phyloP scores from a whole-genome alignment of 2,113 vertebrate genomes.

The Ptyas mucosa region DNA sequence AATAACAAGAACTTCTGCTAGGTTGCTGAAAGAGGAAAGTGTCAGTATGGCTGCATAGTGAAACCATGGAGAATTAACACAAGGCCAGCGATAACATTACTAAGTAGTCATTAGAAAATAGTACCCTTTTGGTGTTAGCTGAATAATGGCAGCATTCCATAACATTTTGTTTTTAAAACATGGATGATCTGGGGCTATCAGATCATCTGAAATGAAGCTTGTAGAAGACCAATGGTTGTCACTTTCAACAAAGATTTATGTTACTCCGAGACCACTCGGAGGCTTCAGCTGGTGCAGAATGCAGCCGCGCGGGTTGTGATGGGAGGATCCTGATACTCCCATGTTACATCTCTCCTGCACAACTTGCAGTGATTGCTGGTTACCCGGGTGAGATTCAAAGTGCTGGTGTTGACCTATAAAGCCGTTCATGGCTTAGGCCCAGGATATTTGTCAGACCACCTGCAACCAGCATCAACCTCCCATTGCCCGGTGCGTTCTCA shows the following conservation, averaged over 20 bases:
- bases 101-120: neutral
- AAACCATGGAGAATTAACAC: neutral
- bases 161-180: neutral
- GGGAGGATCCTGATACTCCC: too few species aligned
- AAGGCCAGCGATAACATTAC: neutral
- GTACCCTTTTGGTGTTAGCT: neutral
- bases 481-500: too few species aligned
- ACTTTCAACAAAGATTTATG: neutral
- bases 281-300: too few species aligned
- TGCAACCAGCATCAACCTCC: too few species aligned
- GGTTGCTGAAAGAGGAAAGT: neutral
- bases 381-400: too few species aligned
- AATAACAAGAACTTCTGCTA: neutral
- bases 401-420: too few species aligned
- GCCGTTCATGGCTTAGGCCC: too few species aligned
- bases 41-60: neutral
- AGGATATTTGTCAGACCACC: too few species aligned
- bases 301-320: too few species aligned
- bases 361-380: too few species aligned
- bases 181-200: neutral
- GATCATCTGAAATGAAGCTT: neutral
- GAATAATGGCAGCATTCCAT: neutral
- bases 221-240: neutral
- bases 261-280: too few species aligned
- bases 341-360: too few species aligned